Evolutionary conservation across 2,797 vertebrate species (phyloP).

Genomic region (Melanotaenia trifasciata): DNA sequence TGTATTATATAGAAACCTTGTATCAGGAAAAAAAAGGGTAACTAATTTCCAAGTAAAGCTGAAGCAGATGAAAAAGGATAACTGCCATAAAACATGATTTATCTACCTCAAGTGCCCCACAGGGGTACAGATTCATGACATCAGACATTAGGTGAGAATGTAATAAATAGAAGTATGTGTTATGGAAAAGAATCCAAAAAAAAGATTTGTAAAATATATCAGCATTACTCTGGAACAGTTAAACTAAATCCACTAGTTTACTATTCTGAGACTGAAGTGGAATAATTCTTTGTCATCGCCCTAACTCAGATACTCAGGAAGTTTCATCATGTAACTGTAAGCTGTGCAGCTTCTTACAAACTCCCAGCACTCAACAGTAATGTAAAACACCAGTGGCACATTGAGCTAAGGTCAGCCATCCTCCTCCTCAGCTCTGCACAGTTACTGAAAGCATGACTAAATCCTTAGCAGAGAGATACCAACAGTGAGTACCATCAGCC

Average conservation of each 20-base stretch:
- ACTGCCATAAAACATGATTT: background rate
- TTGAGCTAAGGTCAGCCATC: constrained; percentile 43
- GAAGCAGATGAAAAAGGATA: background rate
- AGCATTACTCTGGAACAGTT: background rate
- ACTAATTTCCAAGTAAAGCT: background rate
- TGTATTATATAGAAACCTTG: background rate
- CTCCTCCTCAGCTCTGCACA: constrained; percentile 22
- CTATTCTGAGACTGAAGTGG: constrained; percentile 1
- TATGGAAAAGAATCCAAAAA: background rate
- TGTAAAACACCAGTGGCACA: constrained; percentile 41
- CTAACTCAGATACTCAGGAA: constrained; percentile 12
- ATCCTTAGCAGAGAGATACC: constrained; percentile 56
- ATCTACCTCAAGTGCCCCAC: background rate
- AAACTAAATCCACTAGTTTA: background rate
- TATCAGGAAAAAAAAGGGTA: background rate
- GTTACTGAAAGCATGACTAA: constrained; percentile 49
- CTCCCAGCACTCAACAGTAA: constrained; percentile 28
- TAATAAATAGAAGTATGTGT: too few species aligned
- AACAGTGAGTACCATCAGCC: constrained; percentile 34
- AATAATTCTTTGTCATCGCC: background rate
- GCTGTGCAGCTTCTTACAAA: constrained; percentile 12
- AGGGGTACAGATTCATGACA: constrained; percentile 16
- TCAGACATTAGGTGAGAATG: background rate
- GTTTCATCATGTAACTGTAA: constrained; percentile 41
- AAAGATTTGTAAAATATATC: background rate